Conservation (phyloP, 1,140 invertebrate species). For the Meloidogyne floridensis region DNA sequence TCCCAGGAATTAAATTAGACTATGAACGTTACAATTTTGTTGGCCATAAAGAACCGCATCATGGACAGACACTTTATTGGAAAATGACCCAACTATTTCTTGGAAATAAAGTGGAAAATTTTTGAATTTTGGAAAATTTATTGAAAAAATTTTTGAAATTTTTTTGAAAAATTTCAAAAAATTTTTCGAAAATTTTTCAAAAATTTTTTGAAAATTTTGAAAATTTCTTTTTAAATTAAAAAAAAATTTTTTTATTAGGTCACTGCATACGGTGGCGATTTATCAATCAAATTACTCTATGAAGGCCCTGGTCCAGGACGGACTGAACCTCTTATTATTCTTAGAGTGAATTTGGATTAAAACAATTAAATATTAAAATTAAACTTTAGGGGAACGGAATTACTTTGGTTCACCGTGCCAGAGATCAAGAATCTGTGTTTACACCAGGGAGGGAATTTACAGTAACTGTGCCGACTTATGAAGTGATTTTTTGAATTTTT, state of each 20-base stretch:
- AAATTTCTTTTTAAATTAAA: not conserved
- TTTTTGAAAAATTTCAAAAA: not conserved
- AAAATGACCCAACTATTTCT: conserved; percentile 79
- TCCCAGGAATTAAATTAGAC: conserved; percentile 45
- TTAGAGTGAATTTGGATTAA: conserved; percentile 45
- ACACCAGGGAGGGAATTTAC: conserved; percentile 52
- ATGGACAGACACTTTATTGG: conserved; percentile 75
- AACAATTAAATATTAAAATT: conserved; percentile 3
- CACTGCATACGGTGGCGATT: conserved; percentile 62
- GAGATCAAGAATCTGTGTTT: conserved; percentile 54
- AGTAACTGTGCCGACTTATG: conserved; percentile 61
- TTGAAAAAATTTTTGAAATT: conserved; percentile 2
- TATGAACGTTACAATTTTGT: conserved; percentile 54
- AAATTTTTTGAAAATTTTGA: not conserved
- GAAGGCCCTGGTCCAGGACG: conserved; percentile 45
- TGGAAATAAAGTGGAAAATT: conserved; percentile 78
- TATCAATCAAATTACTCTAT: conserved; percentile 58
- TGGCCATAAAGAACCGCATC: conserved; percentile 49
- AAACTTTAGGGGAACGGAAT: conserved; percentile 56
- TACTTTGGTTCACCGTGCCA: conserved; percentile 58
- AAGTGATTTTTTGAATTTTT: conserved; percentile 38
- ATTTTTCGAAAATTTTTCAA: too few relatives aligned
- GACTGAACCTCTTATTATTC: conserved; percentile 59
- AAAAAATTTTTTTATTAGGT: conserved; percentile 39
- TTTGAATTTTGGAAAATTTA: not conserved